Base-by-base conservation (phyloP, 2,797 vertebrate species). In the Gymnothorax reevesii region DNA sequence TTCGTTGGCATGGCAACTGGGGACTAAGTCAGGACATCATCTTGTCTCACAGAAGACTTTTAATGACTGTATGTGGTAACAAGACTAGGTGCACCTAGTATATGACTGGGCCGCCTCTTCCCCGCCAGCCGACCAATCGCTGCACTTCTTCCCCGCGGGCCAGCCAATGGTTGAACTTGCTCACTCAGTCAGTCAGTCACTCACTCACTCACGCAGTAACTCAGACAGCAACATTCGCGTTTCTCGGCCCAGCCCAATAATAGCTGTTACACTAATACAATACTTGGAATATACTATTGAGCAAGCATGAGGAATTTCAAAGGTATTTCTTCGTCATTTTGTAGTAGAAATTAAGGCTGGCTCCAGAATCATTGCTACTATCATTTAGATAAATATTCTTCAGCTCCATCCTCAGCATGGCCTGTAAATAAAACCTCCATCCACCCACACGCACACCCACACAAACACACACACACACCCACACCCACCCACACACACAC, bases 351-450 rank as follows among this genome's bases (percentile, higher is more conserved):
- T 42, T 42, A 17, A 62, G 60, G 60, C 60, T 62, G 10, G 60
- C 60, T 62, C 20, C 20, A 15, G 3, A 62, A 15, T 15, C 12
- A 7, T 69, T 69, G 64, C 64, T 66, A 69, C 2, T 86, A 83
- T 88, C 85, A 88, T 57, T 57, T 13, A 17, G 1, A 57, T 42
- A 33, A 20, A 22, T 22, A 83, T 10, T 27, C 20, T 22, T 60
- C 25, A 59, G 1, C 27, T 22, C 55, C 52, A n/a, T 33, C 64
- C 33, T 82, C 25, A 0, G 55, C 27, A 27, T 69, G 66, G 66
- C 64, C 49, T 83, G 79, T 87, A 83, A 62, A 64, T 85, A 71
- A 86, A 15, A 55, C 87, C 60, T 60, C 17, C 83, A 75, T 83
- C 17, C 27, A 87, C 87, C 20, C 83, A 85, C 62, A 80, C 71